Base-by-base conservation (phyloP, 2,113 vertebrate species). In the Chaetura pelagica region DNA sequence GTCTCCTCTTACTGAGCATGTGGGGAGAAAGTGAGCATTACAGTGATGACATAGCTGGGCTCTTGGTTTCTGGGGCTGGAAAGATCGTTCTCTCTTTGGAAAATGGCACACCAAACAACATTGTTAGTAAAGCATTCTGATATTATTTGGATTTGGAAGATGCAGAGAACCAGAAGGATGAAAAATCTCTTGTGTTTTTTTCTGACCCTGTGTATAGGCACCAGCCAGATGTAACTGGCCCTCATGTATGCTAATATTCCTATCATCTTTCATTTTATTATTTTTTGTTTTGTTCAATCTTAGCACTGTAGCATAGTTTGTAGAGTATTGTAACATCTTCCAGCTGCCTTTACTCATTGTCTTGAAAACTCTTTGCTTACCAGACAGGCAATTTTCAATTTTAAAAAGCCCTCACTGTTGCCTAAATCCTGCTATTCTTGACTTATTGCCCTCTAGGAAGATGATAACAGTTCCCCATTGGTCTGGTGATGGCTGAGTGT, bases 381-480 rank as follows among this genome's bases (percentile, higher is more conserved):
- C 85, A 93, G 86, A 93, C 64, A 67, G 38, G 42, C 81, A 92
- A 71, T 96, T 95, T 96, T 84, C 63, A 71, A 66, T 93, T 93
- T 81, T 74, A 78, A 84, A 94, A 94, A 87, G 68, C 52, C 68
- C 29, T 90, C 84, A 90, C 93, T 96, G 75, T 87, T 94, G 80
- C 76, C 68, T 81, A 90, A 93, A 90, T 92, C 76, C 89, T 32
- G 7, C 64, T 89, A 44, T 93, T 91, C 87, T 93, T 52, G 69
- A 82, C 81, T 51, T 73, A 63, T 89, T 84, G 72, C 82, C 81
- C 57, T 89, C 69, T 72, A 38, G 89, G 42, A 90, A 84, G 48
- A 81, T 57, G 80, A 81, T 80, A 93, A 80, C 55, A 90, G 90
- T 91, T 90, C 89, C 84, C 76, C 21, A 15, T 64, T 89, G 86